Evolutionary conservation across 1,140 invertebrate genomes (phyloP).

Genomic region (Drosophila seguyi): DNA sequence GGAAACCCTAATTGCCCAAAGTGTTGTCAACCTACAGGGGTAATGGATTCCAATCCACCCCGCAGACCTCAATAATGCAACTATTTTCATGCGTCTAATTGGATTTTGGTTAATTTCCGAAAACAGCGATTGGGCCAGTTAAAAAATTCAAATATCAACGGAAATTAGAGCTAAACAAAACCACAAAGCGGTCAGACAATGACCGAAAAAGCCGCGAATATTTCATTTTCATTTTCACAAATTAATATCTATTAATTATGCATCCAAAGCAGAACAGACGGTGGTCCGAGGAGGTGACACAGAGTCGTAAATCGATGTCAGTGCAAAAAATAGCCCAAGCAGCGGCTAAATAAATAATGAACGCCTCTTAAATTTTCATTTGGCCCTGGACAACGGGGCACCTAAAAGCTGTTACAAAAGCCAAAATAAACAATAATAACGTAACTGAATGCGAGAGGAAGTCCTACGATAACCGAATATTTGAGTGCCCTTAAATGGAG

Average conservation of each 20-base stretch:
- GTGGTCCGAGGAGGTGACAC: neutral
- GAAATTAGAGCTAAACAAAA: constrained; percentile 12
- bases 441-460: neutral
- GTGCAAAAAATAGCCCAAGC: constrained; percentile 21
- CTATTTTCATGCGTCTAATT: constrained; percentile 28
- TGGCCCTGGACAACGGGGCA: constrained; percentile 27
- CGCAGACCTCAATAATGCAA: constrained; percentile 24
- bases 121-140: neutral
- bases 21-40: constrained; percentile 1
- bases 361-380: constrained; percentile 77
- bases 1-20: neutral
- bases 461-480: constrained; percentile 7
- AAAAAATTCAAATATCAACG: neutral
- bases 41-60: constrained; percentile 17
- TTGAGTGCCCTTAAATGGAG: neutral
- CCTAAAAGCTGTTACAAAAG: constrained; percentile 27
- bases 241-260: constrained; percentile 57
- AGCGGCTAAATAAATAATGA: constrained; percentile 66
- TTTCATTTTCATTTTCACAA: constrained; percentile 51
- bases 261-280: constrained; percentile 16
- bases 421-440: constrained; percentile 30
- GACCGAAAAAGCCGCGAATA: constrained; percentile 45
- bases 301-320: constrained; percentile 34
- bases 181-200: constrained; percentile 33
- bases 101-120: constrained; percentile 46